A percentile compares a stretch with the other conserved stretches of the same genome.
Evolutionary conservation across 2,113 vertebrate species (phyloP).

Genomic region (Apus apus): DNA sequence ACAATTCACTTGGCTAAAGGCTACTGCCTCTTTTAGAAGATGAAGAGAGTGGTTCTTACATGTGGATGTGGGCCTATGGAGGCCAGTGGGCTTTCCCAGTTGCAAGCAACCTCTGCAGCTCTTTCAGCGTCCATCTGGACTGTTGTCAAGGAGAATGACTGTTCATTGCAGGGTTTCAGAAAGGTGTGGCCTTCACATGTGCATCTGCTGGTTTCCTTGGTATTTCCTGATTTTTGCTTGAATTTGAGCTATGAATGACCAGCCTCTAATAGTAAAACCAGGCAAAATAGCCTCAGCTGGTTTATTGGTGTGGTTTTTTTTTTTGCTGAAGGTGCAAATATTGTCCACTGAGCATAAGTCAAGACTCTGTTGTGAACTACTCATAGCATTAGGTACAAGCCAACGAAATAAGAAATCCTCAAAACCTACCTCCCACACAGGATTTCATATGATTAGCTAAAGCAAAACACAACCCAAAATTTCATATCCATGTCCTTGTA

Average conservation of each 20-base stretch:
- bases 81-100: not conserved
- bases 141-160: not conserved
- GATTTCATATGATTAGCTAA: not conserved
- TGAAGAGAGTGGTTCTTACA: not conserved
- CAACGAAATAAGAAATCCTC: not conserved
- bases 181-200: not conserved
- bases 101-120: not conserved
- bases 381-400: not conserved
- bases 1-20: not conserved
- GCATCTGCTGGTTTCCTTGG: not conserved
- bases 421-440: not conserved
- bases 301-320: not conserved
- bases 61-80: accelerated
- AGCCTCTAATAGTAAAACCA: not conserved
- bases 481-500: not conserved
- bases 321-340: not conserved
- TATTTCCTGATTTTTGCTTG: not conserved
- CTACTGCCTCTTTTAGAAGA: not conserved
- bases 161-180: not conserved
- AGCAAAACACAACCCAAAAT: not conserved
- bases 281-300: not conserved
- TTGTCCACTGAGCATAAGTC: not conserved
- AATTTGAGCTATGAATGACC: not conserved
- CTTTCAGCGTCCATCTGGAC: not conserved
- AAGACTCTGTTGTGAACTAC: not conserved